Conservation (phyloP, 2,888 invertebrate genomes). For the Liodrosophila aerea region DNA sequence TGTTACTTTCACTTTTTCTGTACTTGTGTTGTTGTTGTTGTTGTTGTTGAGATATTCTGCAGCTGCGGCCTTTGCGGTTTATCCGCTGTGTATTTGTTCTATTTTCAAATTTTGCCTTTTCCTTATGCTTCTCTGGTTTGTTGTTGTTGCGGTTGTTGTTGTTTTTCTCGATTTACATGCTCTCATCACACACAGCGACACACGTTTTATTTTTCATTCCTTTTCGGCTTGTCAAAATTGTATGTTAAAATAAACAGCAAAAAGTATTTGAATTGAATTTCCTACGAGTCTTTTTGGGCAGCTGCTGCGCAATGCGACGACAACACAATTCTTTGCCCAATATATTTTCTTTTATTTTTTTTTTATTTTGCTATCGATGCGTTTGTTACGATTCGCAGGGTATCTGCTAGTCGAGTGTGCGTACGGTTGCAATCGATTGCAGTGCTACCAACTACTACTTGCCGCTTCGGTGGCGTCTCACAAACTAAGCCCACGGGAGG, state of each 20-base stretch:
- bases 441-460: conserved; percentile 70
- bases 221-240: conserved; percentile 33
- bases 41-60: conserved; percentile 20
- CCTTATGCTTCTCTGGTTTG: conserved; percentile 30
- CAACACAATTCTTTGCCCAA: no score
- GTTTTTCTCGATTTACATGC: conserved; percentile 16
- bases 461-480: conserved; percentile 75
- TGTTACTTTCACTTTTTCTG: conserved; percentile 67
- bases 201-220: conserved; percentile 37
- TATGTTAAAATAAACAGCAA: conserved; percentile 65
- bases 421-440: conserved; percentile 29
- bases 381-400: no score
- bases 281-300: conserved; percentile 18
- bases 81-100: conserved; percentile 36
- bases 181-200: conserved; percentile 16
- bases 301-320: conserved; percentile 33
- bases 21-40: no score
- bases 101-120: conserved; percentile 34
- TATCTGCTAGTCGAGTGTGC: not conserved
- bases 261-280: conserved; percentile 39
- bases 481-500: conserved; percentile 76
- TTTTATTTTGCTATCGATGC: no score
- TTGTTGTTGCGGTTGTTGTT: no score
- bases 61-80: conserved; percentile 37
- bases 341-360: no score